Base-by-base conservation (phyloP, 2,888 invertebrate genomes). In the Aelia acuminata region DNA sequence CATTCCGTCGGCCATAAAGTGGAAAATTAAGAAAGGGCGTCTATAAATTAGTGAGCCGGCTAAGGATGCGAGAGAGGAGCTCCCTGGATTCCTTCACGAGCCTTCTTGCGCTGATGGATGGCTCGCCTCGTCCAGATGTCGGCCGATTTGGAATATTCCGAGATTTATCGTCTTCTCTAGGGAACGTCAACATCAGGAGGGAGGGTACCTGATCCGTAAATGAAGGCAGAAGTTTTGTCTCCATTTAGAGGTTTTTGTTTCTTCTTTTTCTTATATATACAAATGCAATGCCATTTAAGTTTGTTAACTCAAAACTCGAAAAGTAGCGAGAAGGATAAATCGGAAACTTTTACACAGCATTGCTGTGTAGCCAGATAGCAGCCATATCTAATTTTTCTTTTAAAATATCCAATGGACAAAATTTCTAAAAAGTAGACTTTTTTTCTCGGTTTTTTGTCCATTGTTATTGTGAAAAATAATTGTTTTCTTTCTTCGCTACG, bases 1-100 rank as follows among this genome's bases (percentile, higher is more conserved):
- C 63, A 70, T 70, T 70, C 63, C 63, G 63, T 70, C 35, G 63
- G 63, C 63, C 63, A 70, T 70, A 70, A 70, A 70, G 63, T 70
- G 63, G 63, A 35, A 57, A 70, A 70, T 70, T 70, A 70, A 70
- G 63, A 31, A 70, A 70, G 35, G 63, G 63, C 63, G 31, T 35
- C 63, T 70, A 70, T 70, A 70, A 70, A 70, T 70, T 70, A 70
- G 80, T 80, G 43, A n/a, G 22, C 43, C 43, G 4, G 43, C 39
- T 43, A n/a, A 47, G 80, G 80, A 47, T 39, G 75, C 75, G 39
- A 20, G 75, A 39, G 35, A 18, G 39, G 5, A 31, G 18, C 10
- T 3, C 39, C 43, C 22, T 43, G 75, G 80, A 80, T 80, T 80
- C 80, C 80, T 80, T 80, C 80, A 47, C 80, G 80, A n/a, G 22